Percentiles rank a stretch among this genome's conserved stretches.
Conservation (phyloP, 2,888 invertebrate genomes). For the Graphium colonna region DNA sequence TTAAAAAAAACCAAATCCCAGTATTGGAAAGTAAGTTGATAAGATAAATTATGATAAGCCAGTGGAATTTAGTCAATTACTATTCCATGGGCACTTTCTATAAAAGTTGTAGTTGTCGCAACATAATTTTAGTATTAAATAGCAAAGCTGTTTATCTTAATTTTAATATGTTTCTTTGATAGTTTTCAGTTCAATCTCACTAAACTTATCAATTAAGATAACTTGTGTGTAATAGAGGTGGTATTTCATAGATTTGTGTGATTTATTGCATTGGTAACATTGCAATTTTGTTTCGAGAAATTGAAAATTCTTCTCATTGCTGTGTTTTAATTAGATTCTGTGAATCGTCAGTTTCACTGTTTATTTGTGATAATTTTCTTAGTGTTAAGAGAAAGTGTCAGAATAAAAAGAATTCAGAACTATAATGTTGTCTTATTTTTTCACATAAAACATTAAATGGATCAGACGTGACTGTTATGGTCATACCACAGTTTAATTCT, state of each 20-base stretch:
- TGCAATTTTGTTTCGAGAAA: conserved; percentile 18
- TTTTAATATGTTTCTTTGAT: neutral
- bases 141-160: conserved; percentile 19
- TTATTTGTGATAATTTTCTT: conserved; percentile 73
- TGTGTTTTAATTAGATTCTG: conserved; percentile 64
- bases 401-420: conserved; percentile 45
- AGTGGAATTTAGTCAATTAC: too few relatives aligned
- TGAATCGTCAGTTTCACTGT: conserved; percentile 75
- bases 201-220: neutral
- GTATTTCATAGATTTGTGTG: neutral
- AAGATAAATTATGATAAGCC: too few relatives aligned
- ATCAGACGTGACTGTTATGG: too few relatives aligned
- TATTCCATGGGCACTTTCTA: too few relatives aligned
- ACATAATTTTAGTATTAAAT: neutral
- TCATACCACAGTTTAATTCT: too few relatives aligned
- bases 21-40: too few relatives aligned
- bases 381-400: conserved; percentile 61
- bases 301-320: conserved; percentile 49
- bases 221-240: neutral
- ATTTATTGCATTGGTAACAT: neutral
- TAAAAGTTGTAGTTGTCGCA: too few relatives aligned
- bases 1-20: too few relatives aligned
- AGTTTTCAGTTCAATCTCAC: neutral
- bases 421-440: conserved; percentile 20
- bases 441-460: neutral